Conservation (phyloP, 2,113 vertebrate species). For the Scolopax mira region DNA sequence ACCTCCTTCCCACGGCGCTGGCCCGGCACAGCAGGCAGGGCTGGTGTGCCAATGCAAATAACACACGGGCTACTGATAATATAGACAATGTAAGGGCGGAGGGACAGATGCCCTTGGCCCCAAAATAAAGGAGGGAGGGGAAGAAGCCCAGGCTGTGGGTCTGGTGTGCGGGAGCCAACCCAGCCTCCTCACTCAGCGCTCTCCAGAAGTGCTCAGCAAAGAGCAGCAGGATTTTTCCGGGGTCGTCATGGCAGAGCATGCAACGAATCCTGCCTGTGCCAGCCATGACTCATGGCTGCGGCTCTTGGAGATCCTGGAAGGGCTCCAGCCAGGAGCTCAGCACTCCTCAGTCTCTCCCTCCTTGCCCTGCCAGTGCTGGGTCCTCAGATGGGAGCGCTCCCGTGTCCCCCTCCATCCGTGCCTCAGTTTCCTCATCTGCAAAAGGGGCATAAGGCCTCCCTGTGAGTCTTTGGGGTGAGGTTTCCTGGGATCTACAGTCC, state of each 20-base stretch:
- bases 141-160: accelerated
- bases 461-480: accelerated
- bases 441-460: background rate
- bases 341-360: background rate
- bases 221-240: background rate
- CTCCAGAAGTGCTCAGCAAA: background rate
- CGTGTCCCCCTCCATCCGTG: accelerated
- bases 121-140: accelerated
- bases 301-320: background rate
- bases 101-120: background rate
- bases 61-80: accelerated
- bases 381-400: background rate
- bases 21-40: background rate
- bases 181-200: background rate
- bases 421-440: background rate
- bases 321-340: background rate
- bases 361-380: background rate
- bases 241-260: background rate
- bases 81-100: accelerated
- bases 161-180: background rate
- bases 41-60: background rate
- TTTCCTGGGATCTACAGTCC: background rate
- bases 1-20: accelerated
- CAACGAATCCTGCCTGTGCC: background rate
- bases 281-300: conserved; percentile 29